Evolutionary conservation across 1,140 invertebrate genomes (phyloP), one percentile per base, ranked within the genome.

Genomic region (Varroa destructor): DNA sequence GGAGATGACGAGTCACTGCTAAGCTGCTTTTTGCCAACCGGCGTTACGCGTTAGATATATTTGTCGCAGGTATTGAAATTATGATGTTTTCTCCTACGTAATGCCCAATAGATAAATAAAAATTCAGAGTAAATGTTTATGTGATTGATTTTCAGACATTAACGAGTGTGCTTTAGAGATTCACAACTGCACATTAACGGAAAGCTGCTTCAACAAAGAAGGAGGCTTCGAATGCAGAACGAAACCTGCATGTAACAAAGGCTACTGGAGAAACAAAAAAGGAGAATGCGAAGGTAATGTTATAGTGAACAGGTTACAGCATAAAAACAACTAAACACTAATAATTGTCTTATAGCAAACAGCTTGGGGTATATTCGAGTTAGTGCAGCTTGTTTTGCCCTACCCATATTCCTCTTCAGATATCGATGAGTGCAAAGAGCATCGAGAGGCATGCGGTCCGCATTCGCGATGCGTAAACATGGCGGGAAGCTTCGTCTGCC

Each of bases 221-320:
- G 61, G 61, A 67, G 40, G 12, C 36, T 67, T 67, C 8, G 37
- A 40, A 14, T 67, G 61, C 36, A 67, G 12, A 40, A 37, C 40
- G 37, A 43, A 40, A 8, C 40, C 40, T 37, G 2, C 37, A 12
- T 67, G 61, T 8, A 1, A 8, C 10, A 4, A 67, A 2, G 61
- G 61, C 61, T 67, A 43, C 37, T 37, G 61, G 46, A n/a, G 61
- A 37, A 67, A 25, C 37, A 46, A 40, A n/a, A 40, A 67, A 1
- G 61, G 61, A 8, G 61, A 67, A 12, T 67, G 61, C 61, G 40
- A 67, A 40, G 61, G 61, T 67, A 51, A 51, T 51, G 46, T 8
- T 51, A 8, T 51, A 51, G 3, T 51, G 8, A 51, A 25, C 25
- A 25, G 25, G 25, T 25, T 25, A 25, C 25, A 25, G 25, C 25